Evolutionary conservation across 2,113 vertebrate genomes (phyloP).

Genomic region (Pterocles orientalis): DNA sequence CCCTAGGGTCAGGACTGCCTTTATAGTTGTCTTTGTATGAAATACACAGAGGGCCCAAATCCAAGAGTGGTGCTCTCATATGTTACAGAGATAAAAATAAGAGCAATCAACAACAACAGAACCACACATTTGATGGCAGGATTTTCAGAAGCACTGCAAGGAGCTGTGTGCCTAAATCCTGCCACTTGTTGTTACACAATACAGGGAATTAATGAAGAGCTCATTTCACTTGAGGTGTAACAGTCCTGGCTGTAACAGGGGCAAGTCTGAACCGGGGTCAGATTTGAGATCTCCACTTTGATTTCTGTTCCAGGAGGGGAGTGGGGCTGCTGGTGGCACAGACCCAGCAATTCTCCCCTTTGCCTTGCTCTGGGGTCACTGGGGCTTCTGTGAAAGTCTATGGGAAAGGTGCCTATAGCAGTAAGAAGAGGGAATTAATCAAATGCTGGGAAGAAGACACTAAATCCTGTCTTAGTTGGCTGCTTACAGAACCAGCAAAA

Average conservation of each 20-base stretch:
- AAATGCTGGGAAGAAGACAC: background rate
- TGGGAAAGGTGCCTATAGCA: background rate
- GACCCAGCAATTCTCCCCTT: background rate
- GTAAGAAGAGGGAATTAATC: background rate
- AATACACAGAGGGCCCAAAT: background rate
- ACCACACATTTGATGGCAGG: background rate
- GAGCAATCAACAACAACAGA: background rate
- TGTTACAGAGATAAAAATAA: background rate
- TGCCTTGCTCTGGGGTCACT: background rate
- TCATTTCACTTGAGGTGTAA: background rate
- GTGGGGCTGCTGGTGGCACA: background rate
- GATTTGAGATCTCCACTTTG: background rate
- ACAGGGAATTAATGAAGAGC: background rate
- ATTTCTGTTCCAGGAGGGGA: background rate
- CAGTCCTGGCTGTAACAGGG: background rate
- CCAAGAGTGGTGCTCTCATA: background rate
- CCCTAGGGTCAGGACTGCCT: background rate
- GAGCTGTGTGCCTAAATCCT: background rate
- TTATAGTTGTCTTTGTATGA: background rate
- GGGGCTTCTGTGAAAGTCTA: background rate
- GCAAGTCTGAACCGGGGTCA: background rate
- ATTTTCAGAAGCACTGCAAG: background rate
- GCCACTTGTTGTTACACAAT: background rate
- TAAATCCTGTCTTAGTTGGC: background rate
- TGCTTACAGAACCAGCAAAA: background rate